phyloP scores from a whole-genome alignment of 2,797 vertebrate species.

The Iguana delicatissima region DNA sequence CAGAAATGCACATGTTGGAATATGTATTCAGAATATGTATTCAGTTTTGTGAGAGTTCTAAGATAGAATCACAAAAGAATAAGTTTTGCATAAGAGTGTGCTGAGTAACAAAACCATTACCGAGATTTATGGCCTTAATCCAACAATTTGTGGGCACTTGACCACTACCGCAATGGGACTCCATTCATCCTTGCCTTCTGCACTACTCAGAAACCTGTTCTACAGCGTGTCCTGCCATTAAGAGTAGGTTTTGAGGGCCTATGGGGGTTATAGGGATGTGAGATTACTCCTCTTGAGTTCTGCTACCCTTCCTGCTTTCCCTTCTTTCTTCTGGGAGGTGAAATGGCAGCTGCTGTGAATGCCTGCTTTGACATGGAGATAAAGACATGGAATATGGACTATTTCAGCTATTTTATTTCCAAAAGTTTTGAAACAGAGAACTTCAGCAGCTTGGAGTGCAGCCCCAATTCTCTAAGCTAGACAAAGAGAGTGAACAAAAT shows the following conservation, averaged over 20 bases:
- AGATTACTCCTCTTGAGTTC: not conserved
- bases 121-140: conserved; percentile 1
- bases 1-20: not conserved
- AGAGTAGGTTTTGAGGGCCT: not conserved
- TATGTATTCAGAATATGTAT: not conserved
- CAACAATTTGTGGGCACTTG: not conserved
- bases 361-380: no score
- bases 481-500: conserved; percentile 45
- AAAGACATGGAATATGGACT: no score
- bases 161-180: not conserved
- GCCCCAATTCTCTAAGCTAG: conserved; percentile 1
- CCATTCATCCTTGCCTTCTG: not conserved
- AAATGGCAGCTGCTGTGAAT: no score
- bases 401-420: not conserved
- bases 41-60: conserved; percentile 33
- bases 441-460: conserved; percentile 32
- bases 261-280: not conserved
- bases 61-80: conserved; percentile 19
- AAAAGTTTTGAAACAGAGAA: conserved; percentile 46
- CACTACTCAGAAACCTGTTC: not conserved
- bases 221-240: not conserved
- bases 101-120: conserved; percentile 42
- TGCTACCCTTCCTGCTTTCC: no score
- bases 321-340: no score
- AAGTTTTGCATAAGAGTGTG: conserved; percentile 21